Evolutionary conservation across 1,140 invertebrate genomes (phyloP).

Genomic region (Papilio helenus): DNA sequence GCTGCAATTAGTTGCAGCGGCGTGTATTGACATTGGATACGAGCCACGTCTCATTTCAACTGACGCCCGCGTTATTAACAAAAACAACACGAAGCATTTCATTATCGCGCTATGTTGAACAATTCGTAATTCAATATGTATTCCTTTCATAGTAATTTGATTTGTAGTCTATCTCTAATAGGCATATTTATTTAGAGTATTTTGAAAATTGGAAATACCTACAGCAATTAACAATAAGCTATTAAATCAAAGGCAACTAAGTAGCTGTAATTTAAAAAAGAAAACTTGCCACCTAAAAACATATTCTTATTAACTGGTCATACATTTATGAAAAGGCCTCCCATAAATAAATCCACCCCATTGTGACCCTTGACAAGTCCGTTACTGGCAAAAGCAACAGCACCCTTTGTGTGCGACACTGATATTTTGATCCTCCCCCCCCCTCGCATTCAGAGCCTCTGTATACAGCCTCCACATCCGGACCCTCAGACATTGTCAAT

Average conservation of each 20-base stretch:
- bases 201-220: too few species aligned
- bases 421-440: background rate
- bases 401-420: background rate
- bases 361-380: slow-evolving; percentile 12
- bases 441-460: background rate
- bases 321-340: slow-evolving; percentile 4
- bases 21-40: slow-evolving; percentile 23
- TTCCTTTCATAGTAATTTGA: too few species aligned
- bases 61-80: background rate
- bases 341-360: slow-evolving; percentile 14
- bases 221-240: too few species aligned
- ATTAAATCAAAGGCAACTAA: background rate
- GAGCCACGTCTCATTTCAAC: slow-evolving; percentile 16
- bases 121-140: background rate
- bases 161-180: too few species aligned
- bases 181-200: too few species aligned
- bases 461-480: slow-evolving; percentile 16
- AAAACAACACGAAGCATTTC: slow-evolving; percentile 6
- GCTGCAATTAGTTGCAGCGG: slow-evolving; percentile 7
- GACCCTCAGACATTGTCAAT: slow-evolving; percentile 5
- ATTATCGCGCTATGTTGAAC: background rate
- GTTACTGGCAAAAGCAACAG: background rate
- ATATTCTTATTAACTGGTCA: background rate
- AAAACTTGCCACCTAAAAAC: too few species aligned
- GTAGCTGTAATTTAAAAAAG: background rate